phyloP scores from a whole-genome alignment of 2,113 vertebrate species.

The Paramormyrops kingsleyae region DNA sequence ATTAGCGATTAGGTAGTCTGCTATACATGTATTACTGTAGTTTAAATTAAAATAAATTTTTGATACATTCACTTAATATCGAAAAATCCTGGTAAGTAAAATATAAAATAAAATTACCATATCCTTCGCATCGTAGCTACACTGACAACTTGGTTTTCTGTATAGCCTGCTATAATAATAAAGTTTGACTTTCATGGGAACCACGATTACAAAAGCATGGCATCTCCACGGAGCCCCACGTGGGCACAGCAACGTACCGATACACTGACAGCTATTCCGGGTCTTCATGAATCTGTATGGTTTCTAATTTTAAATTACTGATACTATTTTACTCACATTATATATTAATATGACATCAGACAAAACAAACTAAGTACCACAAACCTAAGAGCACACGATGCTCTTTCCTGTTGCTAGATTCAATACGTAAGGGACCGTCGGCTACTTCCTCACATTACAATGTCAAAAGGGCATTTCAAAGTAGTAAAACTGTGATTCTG shows the following conservation, averaged over 20 bases:
- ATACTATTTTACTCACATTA: not conserved
- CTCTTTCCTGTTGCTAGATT: not conserved
- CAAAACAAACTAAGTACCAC: not conserved
- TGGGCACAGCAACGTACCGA: not conserved
- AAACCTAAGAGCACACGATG: not conserved
- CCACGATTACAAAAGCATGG: not conserved
- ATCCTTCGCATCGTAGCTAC: not conserved
- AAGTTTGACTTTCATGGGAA: conserved; percentile 9
- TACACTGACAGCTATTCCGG: not conserved
- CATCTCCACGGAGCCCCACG: not conserved
- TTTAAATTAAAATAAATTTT: not conserved
- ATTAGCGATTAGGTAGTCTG: not conserved
- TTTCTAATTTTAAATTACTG: not conserved
- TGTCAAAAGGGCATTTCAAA: not conserved
- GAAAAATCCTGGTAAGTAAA: not conserved
- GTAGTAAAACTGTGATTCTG: not conserved
- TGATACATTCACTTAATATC: not conserved
- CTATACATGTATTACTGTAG: no score
- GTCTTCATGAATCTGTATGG: not conserved
- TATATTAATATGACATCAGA: not conserved
- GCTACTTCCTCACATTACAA: not conserved
- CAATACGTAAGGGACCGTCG: not conserved
- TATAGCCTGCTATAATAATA: not conserved
- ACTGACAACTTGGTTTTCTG: not conserved
- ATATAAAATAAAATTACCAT: not conserved